phyloP scores from a whole-genome alignment of 2,888 invertebrate genomes.

The Tachystola acroxantha region DNA sequence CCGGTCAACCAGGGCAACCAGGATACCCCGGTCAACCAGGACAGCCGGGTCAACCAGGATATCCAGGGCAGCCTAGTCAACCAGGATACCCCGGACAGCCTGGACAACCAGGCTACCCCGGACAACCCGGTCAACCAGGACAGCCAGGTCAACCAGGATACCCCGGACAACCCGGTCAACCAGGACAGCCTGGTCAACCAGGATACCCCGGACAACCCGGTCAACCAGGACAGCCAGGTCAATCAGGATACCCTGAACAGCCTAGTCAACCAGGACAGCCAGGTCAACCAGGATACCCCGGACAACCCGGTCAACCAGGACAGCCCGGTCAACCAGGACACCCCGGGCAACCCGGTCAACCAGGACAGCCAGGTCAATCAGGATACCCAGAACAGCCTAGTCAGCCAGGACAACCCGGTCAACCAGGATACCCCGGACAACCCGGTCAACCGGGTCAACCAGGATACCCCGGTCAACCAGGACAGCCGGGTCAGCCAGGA shows the following conservation, averaged over 20 bases:
- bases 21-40: constrained; percentile 11
- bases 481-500: constrained; percentile 9
- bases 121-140: background rate
- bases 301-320: background rate
- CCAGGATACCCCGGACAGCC: constrained; percentile 6
- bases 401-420: constrained; percentile 21
- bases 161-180: background rate
- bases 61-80: background rate
- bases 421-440: constrained; percentile 17
- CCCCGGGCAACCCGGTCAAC: constrained; percentile 10
- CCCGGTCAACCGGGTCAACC: constrained; percentile 8
- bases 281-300: constrained; percentile 6
- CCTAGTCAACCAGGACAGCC: background rate
- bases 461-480: background rate
- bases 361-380: constrained; percentile 17
- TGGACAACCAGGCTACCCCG: background rate
- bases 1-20: constrained; percentile 6
- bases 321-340: background rate
- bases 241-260: background rate
- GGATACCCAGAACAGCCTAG: constrained; percentile 13
- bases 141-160: background rate
- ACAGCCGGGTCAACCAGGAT: background rate
- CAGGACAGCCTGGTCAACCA: constrained; percentile 5
- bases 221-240: constrained; percentile 10
- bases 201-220: background rate